These are phyloP conservation scores for Steinernema scapterisci DNA, from an alignment of 2,888 invertebrate species.

Conservation along the genomic window DNA sequence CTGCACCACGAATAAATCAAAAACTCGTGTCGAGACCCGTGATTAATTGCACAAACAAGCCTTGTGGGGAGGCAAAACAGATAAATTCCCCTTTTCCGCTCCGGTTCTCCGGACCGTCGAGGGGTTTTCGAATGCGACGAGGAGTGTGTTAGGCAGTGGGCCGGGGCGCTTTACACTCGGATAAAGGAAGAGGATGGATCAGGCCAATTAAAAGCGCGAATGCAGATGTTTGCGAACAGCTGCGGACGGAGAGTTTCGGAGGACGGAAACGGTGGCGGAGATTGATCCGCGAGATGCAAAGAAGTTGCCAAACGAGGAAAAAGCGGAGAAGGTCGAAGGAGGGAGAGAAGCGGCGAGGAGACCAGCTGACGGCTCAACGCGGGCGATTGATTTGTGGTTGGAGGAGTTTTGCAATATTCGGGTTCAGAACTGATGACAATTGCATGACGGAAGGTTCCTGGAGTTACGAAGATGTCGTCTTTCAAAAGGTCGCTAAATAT, in stretches of 20 bases:
- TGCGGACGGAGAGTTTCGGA: background rate
- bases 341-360: background rate
- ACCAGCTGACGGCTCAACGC: background rate
- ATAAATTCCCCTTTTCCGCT: no score
- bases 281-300: background rate
- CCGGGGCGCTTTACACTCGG: background rate
- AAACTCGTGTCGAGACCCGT: background rate
- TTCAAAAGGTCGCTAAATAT: no score
- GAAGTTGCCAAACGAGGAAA: constrained; percentile 7
- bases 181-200: background rate
- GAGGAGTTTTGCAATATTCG: no score
- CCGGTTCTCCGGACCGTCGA: no score
- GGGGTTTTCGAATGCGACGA: no score
- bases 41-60: no score
- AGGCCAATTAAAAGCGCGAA: constrained; percentile 14
- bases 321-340: background rate
- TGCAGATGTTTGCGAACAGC: constrained; percentile 24
- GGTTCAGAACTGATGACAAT: no score
- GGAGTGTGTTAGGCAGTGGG: background rate
- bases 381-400: no score
- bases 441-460: no score
- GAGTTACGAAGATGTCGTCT: no score
- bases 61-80: no score
- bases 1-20: constrained; percentile 35
- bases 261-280: background rate